Conservation (phyloP, 1,140 invertebrate genomes). For the Saccostrea echinata region DNA sequence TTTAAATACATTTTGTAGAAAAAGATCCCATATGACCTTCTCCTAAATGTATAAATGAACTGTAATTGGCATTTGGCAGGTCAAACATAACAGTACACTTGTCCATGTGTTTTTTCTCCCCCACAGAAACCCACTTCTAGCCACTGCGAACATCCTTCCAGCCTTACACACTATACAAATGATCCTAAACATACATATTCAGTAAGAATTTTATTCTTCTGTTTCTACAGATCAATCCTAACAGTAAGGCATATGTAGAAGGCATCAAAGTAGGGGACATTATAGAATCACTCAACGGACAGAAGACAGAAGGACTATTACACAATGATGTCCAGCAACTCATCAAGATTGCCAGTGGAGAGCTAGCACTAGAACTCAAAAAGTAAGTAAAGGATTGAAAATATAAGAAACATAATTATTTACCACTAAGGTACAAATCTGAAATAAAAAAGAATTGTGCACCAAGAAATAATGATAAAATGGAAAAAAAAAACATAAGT, state of each 20-base stretch:
- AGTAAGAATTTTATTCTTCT: neutral
- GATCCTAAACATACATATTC: neutral
- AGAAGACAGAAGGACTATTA: slow-evolving; percentile 71
- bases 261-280: slow-evolving; percentile 76
- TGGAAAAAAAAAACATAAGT: too few relatives aligned
- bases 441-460: too few relatives aligned
- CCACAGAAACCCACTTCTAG: neutral
- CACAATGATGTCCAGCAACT: slow-evolving; percentile 75
- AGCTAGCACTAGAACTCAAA: slow-evolving; percentile 71
- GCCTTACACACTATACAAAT: neutral
- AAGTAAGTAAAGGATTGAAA: slow-evolving; percentile 61
- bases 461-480: too few relatives aligned
- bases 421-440: too few relatives aligned
- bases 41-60: neutral
- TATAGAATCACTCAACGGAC: slow-evolving; percentile 73
- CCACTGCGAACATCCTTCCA: slow-evolving; percentile 3
- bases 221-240: slow-evolving; percentile 77
- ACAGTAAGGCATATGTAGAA: slow-evolving; percentile 78
- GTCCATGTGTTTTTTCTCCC: slow-evolving; percentile 32
- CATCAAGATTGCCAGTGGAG: slow-evolving; percentile 72
- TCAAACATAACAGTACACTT: neutral
- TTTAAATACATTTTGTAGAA: neutral
- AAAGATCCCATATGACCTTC: neutral
- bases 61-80: slow-evolving; percentile 22
- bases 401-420: neutral